These are phyloP conservation scores for Darevskia nairensis DNA, from an alignment of 2,797 vertebrate species.

Conservation along the genomic window DNA sequence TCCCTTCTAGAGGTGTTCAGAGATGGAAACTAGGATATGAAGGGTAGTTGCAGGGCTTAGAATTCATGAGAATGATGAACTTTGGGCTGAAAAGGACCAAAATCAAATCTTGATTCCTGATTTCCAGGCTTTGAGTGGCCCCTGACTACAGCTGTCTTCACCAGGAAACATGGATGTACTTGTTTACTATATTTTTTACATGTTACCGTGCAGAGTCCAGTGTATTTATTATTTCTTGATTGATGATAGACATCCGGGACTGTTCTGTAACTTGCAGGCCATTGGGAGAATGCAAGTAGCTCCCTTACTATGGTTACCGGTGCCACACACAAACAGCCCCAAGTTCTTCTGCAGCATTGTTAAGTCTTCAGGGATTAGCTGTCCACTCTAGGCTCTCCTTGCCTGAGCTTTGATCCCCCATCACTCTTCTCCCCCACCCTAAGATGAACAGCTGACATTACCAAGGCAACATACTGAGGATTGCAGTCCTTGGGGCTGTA, in stretches of 20 bases:
- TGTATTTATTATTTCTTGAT: neutral
- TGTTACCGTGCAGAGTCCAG: neutral
- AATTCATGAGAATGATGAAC: neutral
- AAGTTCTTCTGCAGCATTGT: neutral
- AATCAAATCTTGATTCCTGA: neutral
- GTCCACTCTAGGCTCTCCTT: neutral
- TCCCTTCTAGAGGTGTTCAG: neutral
- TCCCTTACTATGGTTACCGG: neutral
- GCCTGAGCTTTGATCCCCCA: neutral
- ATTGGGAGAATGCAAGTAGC: neutral
- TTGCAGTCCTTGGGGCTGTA: no score
- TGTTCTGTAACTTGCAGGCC: neutral
- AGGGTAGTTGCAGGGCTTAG: neutral
- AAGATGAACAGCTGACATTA: neutral
- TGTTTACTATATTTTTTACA: neutral
- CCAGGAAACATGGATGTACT: neutral
- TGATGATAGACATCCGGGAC: neutral
- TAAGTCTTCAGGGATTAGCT: neutral
- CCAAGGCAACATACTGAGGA: neutral
- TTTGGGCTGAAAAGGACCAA: neutral
- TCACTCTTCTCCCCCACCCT: neutral
- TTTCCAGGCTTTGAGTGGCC: neutral
- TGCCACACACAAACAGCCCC: neutral
- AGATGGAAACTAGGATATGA: neutral
- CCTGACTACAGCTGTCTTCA: neutral